phyloP scores from a whole-genome alignment of 2,797 vertebrate species.

The Danionella dracula region DNA sequence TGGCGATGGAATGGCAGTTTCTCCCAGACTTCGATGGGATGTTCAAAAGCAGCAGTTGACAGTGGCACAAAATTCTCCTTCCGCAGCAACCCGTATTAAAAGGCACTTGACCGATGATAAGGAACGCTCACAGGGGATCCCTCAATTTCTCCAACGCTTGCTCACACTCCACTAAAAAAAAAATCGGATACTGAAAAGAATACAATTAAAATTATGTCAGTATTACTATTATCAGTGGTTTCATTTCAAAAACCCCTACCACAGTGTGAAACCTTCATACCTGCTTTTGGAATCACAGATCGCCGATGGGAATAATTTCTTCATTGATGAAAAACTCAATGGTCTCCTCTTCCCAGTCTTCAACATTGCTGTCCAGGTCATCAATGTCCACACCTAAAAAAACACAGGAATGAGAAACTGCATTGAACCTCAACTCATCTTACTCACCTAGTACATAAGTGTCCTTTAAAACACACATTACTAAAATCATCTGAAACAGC shows the following conservation, averaged over 20 bases:
- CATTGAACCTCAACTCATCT: too few species aligned
- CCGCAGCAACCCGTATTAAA: conserved; percentile 63
- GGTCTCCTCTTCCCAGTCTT: conserved; percentile 98
- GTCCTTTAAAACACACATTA: too few species aligned
- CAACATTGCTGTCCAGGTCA: conserved; percentile 93
- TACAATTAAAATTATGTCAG: conserved; percentile 29
- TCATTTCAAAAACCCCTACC: conserved; percentile 19
- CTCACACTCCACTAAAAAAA: conserved; percentile 51
- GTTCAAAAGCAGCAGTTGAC: conserved; percentile 40
- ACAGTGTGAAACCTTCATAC: conserved; percentile 53
- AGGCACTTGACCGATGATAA: conserved; percentile 76
- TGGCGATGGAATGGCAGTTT: conserved; percentile 23
- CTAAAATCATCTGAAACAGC: too few species aligned
- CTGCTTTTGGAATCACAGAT: conserved; percentile 81
- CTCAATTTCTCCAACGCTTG: conserved; percentile 50
- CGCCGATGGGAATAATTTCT: conserved; percentile 93
- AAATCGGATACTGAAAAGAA: not conserved
- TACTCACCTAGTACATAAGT: too few species aligned
- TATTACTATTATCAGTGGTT: conserved; percentile 44
- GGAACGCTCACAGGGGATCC: conserved; percentile 49
- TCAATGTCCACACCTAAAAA: conserved; percentile 86
- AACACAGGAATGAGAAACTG: not conserved
- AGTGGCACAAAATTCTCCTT: conserved; percentile 53
- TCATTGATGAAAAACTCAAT: conserved; percentile 99
- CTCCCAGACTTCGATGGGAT: conserved; percentile 52